A percentile compares a stretch with the other conserved stretches of the same genome.
Conservation (phyloP, 1,140 invertebrate species). For the Saxidomus purpurata region DNA sequence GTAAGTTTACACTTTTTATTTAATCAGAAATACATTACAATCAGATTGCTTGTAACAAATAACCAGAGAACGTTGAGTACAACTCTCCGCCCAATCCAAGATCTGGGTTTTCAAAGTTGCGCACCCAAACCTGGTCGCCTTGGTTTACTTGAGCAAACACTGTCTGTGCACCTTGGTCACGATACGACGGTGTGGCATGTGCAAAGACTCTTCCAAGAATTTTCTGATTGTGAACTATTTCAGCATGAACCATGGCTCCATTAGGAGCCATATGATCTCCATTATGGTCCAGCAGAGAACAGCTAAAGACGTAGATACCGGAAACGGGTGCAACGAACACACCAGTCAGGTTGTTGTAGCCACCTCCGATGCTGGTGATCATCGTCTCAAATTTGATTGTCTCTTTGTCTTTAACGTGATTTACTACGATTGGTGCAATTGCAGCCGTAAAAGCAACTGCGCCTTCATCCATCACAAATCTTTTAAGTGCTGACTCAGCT, state of each 20-base stretch:
- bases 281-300: slow-evolving; percentile 1
- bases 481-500: too few relatives aligned
- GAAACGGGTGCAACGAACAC: slow-evolving; percentile 3
- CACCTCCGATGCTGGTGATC: neutral
- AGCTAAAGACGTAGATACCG: slow-evolving; percentile 21
- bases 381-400: neutral
- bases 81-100: slow-evolving; percentile 12
- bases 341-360: slow-evolving; percentile 24
- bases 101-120: neutral
- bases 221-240: slow-evolving; percentile 7
- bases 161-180: neutral
- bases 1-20: too few relatives aligned
- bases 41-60: neutral
- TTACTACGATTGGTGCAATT: neutral
- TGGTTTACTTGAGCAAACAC: neutral
- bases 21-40: too few relatives aligned
- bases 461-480: neutral
- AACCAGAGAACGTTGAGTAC: slow-evolving; percentile 15
- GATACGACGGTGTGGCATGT: neutral
- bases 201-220: slow-evolving; percentile 25
- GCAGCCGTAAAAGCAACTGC: neutral
- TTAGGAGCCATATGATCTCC: too few relatives aligned
- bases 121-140: neutral
- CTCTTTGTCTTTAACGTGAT: neutral
- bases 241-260: neutral